Conservation (phyloP, 2,113 vertebrate species). For the Callipepla squamata region DNA sequence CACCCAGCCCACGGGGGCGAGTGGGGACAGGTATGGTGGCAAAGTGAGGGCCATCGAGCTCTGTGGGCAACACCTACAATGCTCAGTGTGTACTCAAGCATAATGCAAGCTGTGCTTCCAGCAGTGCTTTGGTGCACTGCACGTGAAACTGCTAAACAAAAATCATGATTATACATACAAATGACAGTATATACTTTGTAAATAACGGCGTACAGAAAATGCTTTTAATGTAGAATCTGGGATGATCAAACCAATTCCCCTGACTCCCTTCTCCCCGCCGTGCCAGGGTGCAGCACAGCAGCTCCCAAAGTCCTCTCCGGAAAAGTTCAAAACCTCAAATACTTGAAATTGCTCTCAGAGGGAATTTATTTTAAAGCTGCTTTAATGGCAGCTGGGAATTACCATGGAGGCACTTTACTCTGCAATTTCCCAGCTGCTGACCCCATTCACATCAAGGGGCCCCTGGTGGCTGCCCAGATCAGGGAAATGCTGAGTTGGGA, state of each 20-base stretch:
- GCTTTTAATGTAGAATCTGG: background rate
- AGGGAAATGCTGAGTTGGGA: background rate
- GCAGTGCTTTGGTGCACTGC: rapidly evolving
- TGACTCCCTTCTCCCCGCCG: rapidly evolving
- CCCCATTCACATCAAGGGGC: background rate
- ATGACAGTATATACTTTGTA: background rate
- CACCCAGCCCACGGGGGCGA: rapidly evolving
- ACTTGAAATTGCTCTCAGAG: conserved; percentile 71
- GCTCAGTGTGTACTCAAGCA: background rate
- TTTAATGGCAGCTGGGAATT: conserved; percentile 73
- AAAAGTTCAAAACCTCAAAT: conserved; percentile 73
- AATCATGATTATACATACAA: background rate
- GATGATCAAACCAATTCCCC: background rate
- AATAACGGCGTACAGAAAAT: background rate
- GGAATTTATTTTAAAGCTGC: conserved; percentile 70
- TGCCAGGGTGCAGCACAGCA: background rate
- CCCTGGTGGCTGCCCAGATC: background rate
- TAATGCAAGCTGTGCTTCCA: background rate
- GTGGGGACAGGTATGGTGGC: background rate
- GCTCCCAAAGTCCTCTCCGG: conserved; percentile 50
- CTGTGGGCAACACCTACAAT: background rate
- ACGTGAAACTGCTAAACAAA: background rate
- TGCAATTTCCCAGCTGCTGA: conserved; percentile 71
- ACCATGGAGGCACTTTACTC: conserved; percentile 66
- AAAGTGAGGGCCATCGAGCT: background rate